These are phyloP conservation scores for Chalcis sispes DNA, from an alignment of 2,888 invertebrate genomes.

Conservation along the genomic window DNA sequence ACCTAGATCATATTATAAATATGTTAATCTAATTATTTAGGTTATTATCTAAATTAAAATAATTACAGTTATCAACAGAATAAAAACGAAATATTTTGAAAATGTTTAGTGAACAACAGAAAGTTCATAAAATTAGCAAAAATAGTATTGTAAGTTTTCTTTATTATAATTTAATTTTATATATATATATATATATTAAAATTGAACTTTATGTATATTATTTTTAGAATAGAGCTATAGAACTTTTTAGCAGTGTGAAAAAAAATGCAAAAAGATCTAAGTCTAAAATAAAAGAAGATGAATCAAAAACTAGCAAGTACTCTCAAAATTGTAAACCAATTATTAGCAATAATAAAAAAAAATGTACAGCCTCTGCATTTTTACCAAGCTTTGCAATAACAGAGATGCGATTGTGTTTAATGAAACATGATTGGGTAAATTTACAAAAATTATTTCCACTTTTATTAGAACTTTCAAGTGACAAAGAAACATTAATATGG, in stretches of 20 bases:
- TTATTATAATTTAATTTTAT: not conserved
- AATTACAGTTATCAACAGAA: too few species aligned
- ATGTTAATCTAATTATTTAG: too few species aligned
- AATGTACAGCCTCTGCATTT: slow-evolving; percentile 27
- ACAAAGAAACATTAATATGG: slow-evolving; percentile 58
- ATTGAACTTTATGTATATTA: not conserved
- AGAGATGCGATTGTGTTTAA: slow-evolving; percentile 56
- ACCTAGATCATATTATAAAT: too few species aligned
- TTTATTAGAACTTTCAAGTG: slow-evolving; percentile 45
- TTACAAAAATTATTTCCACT: slow-evolving; percentile 57
- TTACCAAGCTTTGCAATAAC: slow-evolving; percentile 37
- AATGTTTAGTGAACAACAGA: slow-evolving; percentile 17
- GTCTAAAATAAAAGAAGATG: slow-evolving; percentile 14
- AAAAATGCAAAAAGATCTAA: slow-evolving; percentile 27
- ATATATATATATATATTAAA: not conserved
- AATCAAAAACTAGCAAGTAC: slow-evolving; percentile 25
- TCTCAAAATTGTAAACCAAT: slow-evolving; percentile 40
- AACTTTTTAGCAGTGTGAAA: slow-evolving; percentile 39
- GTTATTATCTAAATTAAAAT: too few species aligned
- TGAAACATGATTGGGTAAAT: slow-evolving; percentile 58
- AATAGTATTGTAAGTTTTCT: slow-evolving; percentile 44
- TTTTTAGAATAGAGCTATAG: slow-evolving; percentile 54
- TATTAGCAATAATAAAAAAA: slow-evolving; percentile 30
- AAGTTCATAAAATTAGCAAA: slow-evolving; percentile 18
- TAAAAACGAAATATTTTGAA: not conserved